Conservation (phyloP, 2,888 invertebrate genomes). For the Desoria tigrina region DNA sequence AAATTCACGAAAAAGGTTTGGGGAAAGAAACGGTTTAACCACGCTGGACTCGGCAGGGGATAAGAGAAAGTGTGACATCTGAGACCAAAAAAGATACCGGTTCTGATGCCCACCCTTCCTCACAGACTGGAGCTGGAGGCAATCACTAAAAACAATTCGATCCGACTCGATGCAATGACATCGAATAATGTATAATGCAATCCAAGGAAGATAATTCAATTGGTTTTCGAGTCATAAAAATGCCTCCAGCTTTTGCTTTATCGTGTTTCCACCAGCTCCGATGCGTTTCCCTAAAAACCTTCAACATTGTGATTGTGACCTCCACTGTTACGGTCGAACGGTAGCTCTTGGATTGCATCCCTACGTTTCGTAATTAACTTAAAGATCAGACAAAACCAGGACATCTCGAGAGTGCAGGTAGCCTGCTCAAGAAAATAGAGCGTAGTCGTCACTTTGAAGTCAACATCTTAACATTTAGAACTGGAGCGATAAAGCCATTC, state of each 20-base stretch:
- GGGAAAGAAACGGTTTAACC: not conserved
- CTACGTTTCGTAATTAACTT: too few species aligned
- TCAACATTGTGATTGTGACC: too few species aligned
- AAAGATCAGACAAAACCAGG: too few species aligned
- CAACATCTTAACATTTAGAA: too few species aligned
- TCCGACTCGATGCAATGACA: slow-evolving; percentile 7
- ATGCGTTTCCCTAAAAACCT: too few species aligned
- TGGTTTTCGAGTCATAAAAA: slow-evolving; percentile 4
- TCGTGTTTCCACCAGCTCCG: too few species aligned
- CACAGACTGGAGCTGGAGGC: slow-evolving; percentile 18
- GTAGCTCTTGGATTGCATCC: too few species aligned
- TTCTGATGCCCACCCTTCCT: not conserved
- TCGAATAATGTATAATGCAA: slow-evolving; percentile 10
- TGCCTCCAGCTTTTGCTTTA: not conserved
- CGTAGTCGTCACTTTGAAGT: too few species aligned
- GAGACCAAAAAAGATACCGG: not conserved
- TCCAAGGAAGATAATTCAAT: not conserved
- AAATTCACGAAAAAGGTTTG: slow-evolving; percentile 8
- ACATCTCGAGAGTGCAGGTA: too few species aligned
- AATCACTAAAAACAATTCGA: slow-evolving; percentile 28
- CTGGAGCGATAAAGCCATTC: too few species aligned
- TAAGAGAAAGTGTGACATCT: slow-evolving; percentile 7
- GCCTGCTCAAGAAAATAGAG: too few species aligned
- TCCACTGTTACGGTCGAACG: too few species aligned
- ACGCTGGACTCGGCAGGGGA: not conserved